Percentiles rank a stretch among this genome's conserved stretches.
Conservation (phyloP, 2,888 invertebrate genomes). For the Polyploca ridens region DNA sequence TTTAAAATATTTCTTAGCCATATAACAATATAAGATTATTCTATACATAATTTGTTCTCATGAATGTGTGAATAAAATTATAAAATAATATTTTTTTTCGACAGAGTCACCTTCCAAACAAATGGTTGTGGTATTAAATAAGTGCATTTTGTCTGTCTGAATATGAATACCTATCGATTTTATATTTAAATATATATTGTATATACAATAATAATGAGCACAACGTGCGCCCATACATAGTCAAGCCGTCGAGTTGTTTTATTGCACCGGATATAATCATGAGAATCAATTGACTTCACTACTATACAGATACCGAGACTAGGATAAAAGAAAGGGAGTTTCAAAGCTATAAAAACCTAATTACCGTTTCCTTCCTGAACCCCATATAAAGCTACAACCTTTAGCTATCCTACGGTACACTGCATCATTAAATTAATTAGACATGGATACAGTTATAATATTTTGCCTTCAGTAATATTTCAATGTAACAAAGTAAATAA, state of each 20-base stretch:
- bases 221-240: not conserved
- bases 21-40: too few relatives aligned
- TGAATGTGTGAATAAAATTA: too few relatives aligned
- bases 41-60: too few relatives aligned
- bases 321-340: constrained; percentile 9
- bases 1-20: too few relatives aligned
- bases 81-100: too few relatives aligned
- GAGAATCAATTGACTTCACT: constrained; percentile 2
- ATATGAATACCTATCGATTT: not conserved
- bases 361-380: not conserved
- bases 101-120: too few relatives aligned
- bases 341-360: constrained; percentile 5
- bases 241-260: not conserved
- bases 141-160: not conserved
- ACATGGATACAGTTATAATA: not conserved
- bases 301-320: not conserved
- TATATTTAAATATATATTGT: too few relatives aligned
- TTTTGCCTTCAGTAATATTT: too few relatives aligned
- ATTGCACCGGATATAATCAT: constrained; percentile 8
- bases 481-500: too few relatives aligned
- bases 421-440: not conserved
- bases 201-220: too few relatives aligned
- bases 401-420: not conserved
- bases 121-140: not conserved
- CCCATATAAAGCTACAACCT: not conserved